Evolutionary conservation across 2,888 invertebrate species (phyloP), one percentile per base, ranked within the genome.

Genomic region (Drosophila nr. perissopoda): DNA sequence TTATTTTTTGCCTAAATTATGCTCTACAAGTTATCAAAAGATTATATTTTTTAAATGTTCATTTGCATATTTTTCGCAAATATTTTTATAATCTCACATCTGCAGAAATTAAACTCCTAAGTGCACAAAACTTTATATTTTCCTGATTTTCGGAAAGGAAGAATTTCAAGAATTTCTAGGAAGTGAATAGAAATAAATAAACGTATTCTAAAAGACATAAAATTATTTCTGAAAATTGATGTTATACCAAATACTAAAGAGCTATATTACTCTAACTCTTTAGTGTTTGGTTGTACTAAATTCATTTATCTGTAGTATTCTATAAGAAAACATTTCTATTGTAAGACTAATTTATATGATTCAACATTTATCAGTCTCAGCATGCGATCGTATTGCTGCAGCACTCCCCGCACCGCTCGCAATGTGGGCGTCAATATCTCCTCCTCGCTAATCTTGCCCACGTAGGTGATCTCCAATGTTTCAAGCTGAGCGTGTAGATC

Each of bases 401-500:
- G 36, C 18, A 77, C 64, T 2, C 16, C 11, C 7, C 69, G 56
- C 8, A 74, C 42, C 29, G 64, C 68, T 1, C 53, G 70, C 31
- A 83, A 18, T 11, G 81, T 59, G 48, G 73, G 76, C 59, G 67
- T 69, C 59, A 83, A 27, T 0, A 59, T 40, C 34, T 69, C 42
- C 36, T 58, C 31, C 8, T 77, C 73, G 27, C 59, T 71, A 18
- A 86, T 58, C 45, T 56, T 58, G 16, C 51, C 66, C 18, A 69
- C 45, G 40, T 66, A 79, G 16, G 48, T 58, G 0, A 77, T 73
- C 61, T 83, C 72, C 18, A 86, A 54, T 3, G 69, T 54, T 38
- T 81, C 86, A 11, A 83, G 54, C 11, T 68, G 73, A 10, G 69
- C 78, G 10, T 64, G 61, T 1, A 83, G 56, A 21, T 79, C 74